These are phyloP conservation scores for Drosophila mimetica DNA, from an alignment of 2,888 invertebrate genomes.

Conservation along the genomic window DNA sequence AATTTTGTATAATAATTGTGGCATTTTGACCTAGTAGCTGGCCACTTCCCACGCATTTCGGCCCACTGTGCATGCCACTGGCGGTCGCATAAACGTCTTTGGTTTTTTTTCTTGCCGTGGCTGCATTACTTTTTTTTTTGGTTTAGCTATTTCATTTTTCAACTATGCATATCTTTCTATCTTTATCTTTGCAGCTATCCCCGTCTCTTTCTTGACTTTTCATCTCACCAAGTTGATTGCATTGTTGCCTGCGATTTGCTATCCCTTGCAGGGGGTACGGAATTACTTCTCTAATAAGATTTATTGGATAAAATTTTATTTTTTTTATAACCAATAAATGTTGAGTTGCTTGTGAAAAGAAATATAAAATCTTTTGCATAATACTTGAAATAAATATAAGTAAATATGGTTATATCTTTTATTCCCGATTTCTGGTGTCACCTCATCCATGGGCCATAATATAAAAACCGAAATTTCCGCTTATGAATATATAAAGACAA, in stretches of 20 bases:
- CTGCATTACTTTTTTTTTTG: slow-evolving; percentile 37
- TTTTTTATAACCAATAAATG: neutral
- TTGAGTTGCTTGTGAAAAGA: too few relatives aligned
- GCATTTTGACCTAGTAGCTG: neutral
- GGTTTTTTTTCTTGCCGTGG: slow-evolving; percentile 3
- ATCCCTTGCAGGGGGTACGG: slow-evolving; percentile 2
- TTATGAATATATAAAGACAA: slow-evolving; percentile 1
- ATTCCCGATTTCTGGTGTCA: slow-evolving; percentile 42
- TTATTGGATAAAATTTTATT: neutral
- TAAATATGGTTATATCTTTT: too few relatives aligned
- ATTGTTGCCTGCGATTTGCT: slow-evolving; percentile 3
- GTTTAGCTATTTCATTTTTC: slow-evolving; percentile 65
- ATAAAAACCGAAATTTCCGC: slow-evolving; percentile 30
- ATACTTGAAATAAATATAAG: too few relatives aligned
- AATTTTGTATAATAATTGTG: neutral
- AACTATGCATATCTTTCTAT: slow-evolving; percentile 21
- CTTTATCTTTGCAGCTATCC: slow-evolving; percentile 13
- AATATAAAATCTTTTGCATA: too few relatives aligned
- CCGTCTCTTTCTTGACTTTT: slow-evolving; percentile 6
- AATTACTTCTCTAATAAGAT: neutral
- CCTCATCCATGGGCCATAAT: slow-evolving; percentile 2
- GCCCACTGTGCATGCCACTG: slow-evolving; percentile 70
- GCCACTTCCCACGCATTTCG: neutral
- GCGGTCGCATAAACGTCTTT: slow-evolving; percentile 61
- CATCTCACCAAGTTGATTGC: slow-evolving; percentile 3